Conservation (phyloP, 2,113 vertebrate species). For the Stegostoma tigrinum region DNA sequence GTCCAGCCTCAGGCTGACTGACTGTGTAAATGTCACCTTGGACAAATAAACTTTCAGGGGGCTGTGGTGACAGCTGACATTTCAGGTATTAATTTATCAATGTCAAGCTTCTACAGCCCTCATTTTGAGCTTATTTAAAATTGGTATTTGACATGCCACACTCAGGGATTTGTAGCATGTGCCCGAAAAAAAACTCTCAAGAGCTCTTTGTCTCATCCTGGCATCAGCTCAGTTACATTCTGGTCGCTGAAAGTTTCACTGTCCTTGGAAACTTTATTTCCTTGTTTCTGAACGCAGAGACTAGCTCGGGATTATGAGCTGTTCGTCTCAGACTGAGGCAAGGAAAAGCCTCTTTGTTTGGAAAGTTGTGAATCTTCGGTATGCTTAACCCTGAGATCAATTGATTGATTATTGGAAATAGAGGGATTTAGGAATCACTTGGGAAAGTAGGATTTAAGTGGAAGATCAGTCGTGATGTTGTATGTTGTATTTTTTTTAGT, state of each 20-base stretch:
- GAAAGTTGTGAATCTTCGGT: not conserved
- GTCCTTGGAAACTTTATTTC: not conserved
- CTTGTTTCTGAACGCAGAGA: not conserved
- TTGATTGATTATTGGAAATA: not conserved
- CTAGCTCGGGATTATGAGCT: not conserved
- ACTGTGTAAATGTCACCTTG: not conserved
- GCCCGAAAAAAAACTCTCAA: not conserved
- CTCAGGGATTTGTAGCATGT: not conserved
- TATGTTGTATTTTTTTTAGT: too few relatives aligned
- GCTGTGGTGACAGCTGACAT: not conserved
- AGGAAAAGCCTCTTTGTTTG: not conserved
- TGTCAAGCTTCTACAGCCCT: not conserved
- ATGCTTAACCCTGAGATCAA: not conserved
- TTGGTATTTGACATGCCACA: not conserved
- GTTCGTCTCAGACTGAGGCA: not conserved
- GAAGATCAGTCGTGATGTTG: not conserved
- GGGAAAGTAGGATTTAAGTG: not conserved
- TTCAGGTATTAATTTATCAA: not conserved
- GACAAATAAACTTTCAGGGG: not conserved
- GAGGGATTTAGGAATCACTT: not conserved
- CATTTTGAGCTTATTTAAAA: not conserved
- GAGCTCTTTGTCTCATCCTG: not conserved
- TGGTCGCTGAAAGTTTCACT: not conserved
- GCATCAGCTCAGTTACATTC: not conserved
- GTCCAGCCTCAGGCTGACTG: not conserved